Evolutionary conservation across 1,140 invertebrate genomes (phyloP).

Genomic region (Brachionus paranguensis): DNA sequence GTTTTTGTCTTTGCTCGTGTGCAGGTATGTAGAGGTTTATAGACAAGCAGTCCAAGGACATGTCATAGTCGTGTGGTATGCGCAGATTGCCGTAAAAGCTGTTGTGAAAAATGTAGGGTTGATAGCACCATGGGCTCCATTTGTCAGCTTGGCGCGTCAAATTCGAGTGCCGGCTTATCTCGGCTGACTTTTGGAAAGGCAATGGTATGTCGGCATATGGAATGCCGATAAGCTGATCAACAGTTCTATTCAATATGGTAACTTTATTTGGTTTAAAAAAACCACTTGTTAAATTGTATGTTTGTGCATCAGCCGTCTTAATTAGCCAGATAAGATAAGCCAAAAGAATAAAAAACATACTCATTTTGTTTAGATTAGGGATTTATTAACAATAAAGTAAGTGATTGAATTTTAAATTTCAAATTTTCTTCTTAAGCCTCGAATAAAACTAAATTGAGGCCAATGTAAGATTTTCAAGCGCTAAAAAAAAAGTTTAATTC

Average conservation of each 20-base stretch:
- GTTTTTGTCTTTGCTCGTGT: background rate
- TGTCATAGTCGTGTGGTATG: constrained; percentile 20
- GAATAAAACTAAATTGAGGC: background rate
- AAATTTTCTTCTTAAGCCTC: background rate
- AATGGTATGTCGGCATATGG: constrained; percentile 30
- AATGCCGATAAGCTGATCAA: constrained; percentile 16
- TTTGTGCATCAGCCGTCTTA: background rate
- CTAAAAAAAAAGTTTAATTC: background rate
- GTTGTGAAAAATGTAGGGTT: constrained; percentile 26
- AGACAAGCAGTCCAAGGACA: constrained; percentile 9
- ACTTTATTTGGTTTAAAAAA: background rate
- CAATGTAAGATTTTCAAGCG: background rate
- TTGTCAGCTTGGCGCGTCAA: background rate
- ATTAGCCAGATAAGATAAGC: background rate
- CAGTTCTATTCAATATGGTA: background rate
- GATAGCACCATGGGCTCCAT: background rate
- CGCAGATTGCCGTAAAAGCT: constrained; percentile 20
- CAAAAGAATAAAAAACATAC: background rate
- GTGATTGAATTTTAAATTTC: background rate
- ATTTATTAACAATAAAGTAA: background rate
- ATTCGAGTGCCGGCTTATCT: background rate
- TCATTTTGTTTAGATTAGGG: background rate
- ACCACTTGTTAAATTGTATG: constrained; percentile 16
- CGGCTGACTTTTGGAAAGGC: background rate
- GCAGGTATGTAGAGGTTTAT: constrained; percentile 5